A percentile compares a stretch with the other conserved stretches of the same genome.
phyloP scores from a whole-genome alignment of 2,888 invertebrate species.

The Rhamnusium bicolor region DNA sequence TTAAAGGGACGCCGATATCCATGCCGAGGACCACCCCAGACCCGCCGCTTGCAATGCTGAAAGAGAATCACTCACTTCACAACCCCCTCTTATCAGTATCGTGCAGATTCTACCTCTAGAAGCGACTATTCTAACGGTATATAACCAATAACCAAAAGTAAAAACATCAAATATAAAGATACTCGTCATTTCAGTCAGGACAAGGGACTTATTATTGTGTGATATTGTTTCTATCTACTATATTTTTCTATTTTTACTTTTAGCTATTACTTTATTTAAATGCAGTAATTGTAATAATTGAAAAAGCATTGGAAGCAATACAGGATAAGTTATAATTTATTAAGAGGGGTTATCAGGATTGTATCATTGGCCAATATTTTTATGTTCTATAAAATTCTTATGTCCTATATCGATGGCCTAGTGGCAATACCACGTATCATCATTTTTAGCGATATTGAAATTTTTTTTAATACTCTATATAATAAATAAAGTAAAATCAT shows the following conservation, averaged over 20 bases:
- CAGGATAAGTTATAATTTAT: not conserved
- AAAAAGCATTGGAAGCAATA: not conserved
- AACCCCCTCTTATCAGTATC: constrained; percentile 69
- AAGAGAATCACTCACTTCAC: constrained; percentile 72
- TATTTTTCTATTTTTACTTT: constrained; percentile 6
- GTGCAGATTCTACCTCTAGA: constrained; percentile 68
- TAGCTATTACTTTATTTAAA: not conserved
- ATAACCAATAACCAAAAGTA: constrained; percentile 7
- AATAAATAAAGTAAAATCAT: no score
- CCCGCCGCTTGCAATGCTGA: constrained; percentile 72
- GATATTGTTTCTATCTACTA: not conserved
- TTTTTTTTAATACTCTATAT: no score
- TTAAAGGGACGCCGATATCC: constrained; percentile 72
- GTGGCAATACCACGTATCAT: no score
- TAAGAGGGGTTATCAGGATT: not conserved
- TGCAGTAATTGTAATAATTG: not conserved
- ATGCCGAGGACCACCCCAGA: constrained; percentile 70
- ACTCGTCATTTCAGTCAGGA: not conserved
- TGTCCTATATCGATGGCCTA: no score
- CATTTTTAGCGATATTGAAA: no score
- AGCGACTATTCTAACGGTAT: constrained; percentile 48
- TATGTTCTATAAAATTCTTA: not conserved
- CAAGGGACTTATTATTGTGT: not conserved
- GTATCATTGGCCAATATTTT: not conserved
- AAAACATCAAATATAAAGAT: not conserved